These are phyloP conservation scores for Euborellia annulipes DNA, from an alignment of 1,140 invertebrate species.

Conservation along the genomic window DNA sequence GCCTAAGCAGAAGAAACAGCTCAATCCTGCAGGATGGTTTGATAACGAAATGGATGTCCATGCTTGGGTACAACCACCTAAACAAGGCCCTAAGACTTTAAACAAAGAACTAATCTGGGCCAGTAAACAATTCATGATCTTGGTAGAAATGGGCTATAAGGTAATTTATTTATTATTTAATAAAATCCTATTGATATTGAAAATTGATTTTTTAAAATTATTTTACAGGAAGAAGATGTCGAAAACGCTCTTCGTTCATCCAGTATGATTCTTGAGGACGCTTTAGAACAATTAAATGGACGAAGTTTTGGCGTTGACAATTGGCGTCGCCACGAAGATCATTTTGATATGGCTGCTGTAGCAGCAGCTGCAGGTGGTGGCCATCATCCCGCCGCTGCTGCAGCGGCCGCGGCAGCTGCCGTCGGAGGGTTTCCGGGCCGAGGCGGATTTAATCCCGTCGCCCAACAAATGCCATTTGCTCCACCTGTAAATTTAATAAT, in stretches of 20 bases:
- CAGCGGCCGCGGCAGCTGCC: no score
- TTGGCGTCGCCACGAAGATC: slow-evolving; percentile 55
- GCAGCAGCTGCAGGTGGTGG: no score
- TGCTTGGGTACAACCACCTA: neutral
- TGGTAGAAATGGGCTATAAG: slow-evolving; percentile 83
- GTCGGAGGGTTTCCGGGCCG: slow-evolving; percentile 27
- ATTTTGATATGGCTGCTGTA: slow-evolving; percentile 25
- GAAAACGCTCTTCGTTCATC: slow-evolving; percentile 69
- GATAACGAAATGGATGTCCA: slow-evolving; percentile 29
- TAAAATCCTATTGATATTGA: slow-evolving; percentile 4
- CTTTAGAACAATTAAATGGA: slow-evolving; percentile 47
- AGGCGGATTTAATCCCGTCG: slow-evolving; percentile 34
- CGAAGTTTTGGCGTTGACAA: slow-evolving; percentile 34
- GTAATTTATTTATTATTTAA: slow-evolving; percentile 33
- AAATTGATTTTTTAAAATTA: slow-evolving; percentile 15
- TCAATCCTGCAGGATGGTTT: slow-evolving; percentile 36
- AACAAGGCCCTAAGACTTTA: slow-evolving; percentile 33
- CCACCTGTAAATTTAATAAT: slow-evolving; percentile 29
- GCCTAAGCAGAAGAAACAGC: slow-evolving; percentile 41
- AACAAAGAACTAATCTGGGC: slow-evolving; percentile 61
- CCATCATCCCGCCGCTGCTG: slow-evolving; percentile 7
- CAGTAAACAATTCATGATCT: slow-evolving; percentile 63
- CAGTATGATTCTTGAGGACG: slow-evolving; percentile 81
- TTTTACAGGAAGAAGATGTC: slow-evolving; percentile 72
- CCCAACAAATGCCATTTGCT: slow-evolving; percentile 31